phyloP scores from a whole-genome alignment of 2,888 invertebrate species.

The Prosapia bicincta region DNA sequence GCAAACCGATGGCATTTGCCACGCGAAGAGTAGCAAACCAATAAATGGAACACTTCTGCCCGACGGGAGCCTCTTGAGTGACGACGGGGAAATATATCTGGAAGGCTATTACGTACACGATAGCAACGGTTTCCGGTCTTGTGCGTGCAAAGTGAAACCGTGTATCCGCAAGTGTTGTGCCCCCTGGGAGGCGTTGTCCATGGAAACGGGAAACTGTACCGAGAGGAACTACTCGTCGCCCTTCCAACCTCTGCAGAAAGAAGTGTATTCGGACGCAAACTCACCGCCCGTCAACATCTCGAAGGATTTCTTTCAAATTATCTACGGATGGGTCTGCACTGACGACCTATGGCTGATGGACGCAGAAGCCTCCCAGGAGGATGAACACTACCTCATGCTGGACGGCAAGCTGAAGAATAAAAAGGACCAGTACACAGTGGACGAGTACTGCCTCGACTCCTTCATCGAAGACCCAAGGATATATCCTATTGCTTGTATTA shows the following conservation, averaged over 20 bases:
- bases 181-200: neutral
- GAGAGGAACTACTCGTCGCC: neutral
- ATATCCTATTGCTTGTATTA: constrained; percentile 30
- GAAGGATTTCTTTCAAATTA: neutral
- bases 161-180: constrained; percentile 19
- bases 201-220: neutral
- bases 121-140: neutral
- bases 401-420: neutral
- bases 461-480: constrained; percentile 2
- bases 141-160: constrained; percentile 6
- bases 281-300: neutral
- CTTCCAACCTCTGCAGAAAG: neutral
- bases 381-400: neutral
- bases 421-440: neutral
- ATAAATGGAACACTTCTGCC: no score
- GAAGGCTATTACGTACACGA: neutral
- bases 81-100: neutral
- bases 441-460: constrained; percentile 22
- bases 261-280: neutral
- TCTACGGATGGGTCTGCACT: neutral
- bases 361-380: neutral
- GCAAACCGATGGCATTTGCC: no score
- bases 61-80: neutral
- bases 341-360: neutral
- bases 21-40: no score